phyloP scores from a whole-genome alignment of 2,797 vertebrate species.

The Delichon dasypus region DNA sequence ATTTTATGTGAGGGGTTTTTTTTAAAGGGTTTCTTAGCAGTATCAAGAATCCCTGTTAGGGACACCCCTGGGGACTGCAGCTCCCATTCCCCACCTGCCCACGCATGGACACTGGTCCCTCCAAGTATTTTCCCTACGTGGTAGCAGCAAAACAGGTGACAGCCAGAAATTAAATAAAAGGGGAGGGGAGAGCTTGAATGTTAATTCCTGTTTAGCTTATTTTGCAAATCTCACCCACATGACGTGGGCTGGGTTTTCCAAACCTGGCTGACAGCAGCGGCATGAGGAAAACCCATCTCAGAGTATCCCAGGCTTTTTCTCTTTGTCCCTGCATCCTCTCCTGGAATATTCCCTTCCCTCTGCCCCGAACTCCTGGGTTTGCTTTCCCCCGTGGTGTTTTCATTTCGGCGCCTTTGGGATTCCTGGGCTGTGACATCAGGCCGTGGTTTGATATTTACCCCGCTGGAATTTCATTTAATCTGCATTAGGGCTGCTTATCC shows the following conservation, averaged over 20 bases:
- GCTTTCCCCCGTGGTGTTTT: constrained; percentile 24
- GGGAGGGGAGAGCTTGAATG: accelerated
- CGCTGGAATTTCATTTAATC: constrained; percentile 64
- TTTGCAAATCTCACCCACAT: neutral
- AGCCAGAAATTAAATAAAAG: neutral
- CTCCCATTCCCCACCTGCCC: neutral
- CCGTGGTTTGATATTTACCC: constrained; percentile 41
- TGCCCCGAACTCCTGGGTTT: neutral
- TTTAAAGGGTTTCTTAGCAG: neutral
- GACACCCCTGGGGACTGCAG: neutral
- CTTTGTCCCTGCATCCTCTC: neutral
- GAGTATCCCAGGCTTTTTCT: neutral
- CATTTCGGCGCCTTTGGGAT: constrained; percentile 12
- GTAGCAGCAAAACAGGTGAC: neutral
- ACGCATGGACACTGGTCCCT: accelerated
- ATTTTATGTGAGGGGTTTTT: neutral
- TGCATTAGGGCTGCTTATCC: constrained; percentile 59
- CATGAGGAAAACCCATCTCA: neutral
- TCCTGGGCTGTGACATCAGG: constrained; percentile 55
- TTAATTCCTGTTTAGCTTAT: neutral
- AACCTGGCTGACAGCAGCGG: neutral
- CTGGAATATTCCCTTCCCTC: neutral
- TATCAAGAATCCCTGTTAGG: neutral
- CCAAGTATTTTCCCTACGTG: accelerated
- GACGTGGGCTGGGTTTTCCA: neutral